Evolutionary conservation across 2,888 invertebrate genomes (phyloP).

Genomic region (Chelonus formosanus): DNA sequence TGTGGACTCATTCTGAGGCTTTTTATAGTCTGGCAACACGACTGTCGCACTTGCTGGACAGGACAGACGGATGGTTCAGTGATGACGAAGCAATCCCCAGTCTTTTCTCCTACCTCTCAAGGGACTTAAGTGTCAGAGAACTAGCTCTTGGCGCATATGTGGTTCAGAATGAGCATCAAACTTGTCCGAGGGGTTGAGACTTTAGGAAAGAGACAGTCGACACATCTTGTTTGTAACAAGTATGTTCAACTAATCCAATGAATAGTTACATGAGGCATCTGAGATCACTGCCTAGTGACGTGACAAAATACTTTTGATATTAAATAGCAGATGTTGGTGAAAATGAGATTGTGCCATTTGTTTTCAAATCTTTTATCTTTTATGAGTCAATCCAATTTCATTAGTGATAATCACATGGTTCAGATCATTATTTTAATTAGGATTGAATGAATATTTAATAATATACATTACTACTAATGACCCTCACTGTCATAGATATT

Average conservation of each 20-base stretch:
- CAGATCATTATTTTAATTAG: too few relatives aligned
- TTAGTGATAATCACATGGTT: too few relatives aligned
- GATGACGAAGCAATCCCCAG: slow-evolving; percentile 27
- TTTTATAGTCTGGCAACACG: neutral
- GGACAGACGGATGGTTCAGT: slow-evolving; percentile 23
- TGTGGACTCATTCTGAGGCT: slow-evolving; percentile 12
- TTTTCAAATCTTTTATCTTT: too few relatives aligned
- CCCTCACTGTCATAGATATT: too few relatives aligned
- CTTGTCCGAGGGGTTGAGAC: slow-evolving; percentile 10
- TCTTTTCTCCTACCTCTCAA: neutral
- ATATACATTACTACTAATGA: too few relatives aligned
- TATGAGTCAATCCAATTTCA: too few relatives aligned
- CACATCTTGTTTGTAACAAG: slow-evolving; percentile 24
- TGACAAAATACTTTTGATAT: too few relatives aligned
- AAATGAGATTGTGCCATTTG: too few relatives aligned
- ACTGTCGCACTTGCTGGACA: slow-evolving; percentile 14
- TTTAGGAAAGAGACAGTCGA: slow-evolving; percentile 3
- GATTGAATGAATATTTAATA: too few relatives aligned
- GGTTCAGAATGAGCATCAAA: slow-evolving; percentile 19
- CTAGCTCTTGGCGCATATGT: slow-evolving; percentile 21
- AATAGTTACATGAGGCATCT: neutral
- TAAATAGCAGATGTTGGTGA: too few relatives aligned
- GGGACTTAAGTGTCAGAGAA: slow-evolving; percentile 12
- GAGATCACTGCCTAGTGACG: too few relatives aligned
- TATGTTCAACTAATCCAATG: slow-evolving; percentile 25